phyloP scores from a whole-genome alignment of 2,888 invertebrate genomes.

The Torymus aiolomorphi region DNA sequence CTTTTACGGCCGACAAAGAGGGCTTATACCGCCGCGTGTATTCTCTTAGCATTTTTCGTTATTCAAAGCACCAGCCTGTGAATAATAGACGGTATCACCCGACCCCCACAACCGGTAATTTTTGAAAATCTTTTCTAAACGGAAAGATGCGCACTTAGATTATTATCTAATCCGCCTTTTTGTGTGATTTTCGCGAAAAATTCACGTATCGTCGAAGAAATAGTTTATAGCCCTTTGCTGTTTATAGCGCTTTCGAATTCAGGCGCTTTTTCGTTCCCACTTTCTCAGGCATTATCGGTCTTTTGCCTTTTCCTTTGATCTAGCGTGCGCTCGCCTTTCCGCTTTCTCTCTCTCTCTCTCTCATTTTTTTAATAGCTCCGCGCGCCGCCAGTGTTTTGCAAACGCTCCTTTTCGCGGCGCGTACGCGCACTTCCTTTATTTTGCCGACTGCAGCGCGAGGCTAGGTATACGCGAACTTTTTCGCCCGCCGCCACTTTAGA shows the following conservation, averaged over 20 bases:
- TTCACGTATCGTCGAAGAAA: not conserved
- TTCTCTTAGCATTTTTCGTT: conserved; percentile 12
- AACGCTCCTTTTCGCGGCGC: not conserved
- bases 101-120: too few species aligned
- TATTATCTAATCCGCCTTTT: too few species aligned
- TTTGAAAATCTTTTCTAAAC: too few species aligned
- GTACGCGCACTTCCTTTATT: conserved; percentile 26
- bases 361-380: not conserved
- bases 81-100: not conserved
- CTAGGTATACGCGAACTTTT: conserved; percentile 31
- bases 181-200: too few species aligned
- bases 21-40: not conserved
- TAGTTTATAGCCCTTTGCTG: conserved; percentile 33
- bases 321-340: not conserved
- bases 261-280: not conserved
- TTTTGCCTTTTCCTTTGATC: conserved; percentile 33
- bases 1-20: not conserved
- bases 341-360: not conserved
- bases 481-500: conserved; percentile 30
- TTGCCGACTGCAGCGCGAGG: not conserved
- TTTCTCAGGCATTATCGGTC: conserved; percentile 19
- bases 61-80: not conserved
- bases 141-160: too few species aligned
- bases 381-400: conserved; percentile 29
- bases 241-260: conserved; percentile 40